Evolutionary conservation across 1,140 invertebrate species (phyloP), one percentile per base, ranked within the genome.

Genomic region (Camponotus floridanus): DNA sequence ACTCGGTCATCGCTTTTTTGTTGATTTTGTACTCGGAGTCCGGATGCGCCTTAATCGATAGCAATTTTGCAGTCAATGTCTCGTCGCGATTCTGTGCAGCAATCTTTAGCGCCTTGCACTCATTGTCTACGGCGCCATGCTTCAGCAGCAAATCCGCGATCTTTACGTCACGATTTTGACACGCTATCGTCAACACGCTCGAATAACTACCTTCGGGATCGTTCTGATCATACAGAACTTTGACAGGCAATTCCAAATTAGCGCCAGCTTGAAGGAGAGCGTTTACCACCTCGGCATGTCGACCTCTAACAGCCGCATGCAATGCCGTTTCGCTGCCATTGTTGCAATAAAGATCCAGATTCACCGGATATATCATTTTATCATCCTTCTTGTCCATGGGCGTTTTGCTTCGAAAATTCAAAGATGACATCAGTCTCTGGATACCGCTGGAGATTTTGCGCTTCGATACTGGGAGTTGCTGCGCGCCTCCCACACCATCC

Each of bases 11-110:
- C 0, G 97, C 96, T 88, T 98, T 97, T 92, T 98, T 98, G 93
- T 98, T 98, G 33, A 99, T 97, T 93, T 97, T 98, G 92, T 97
- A 97, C 91, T 98, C 98, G 0, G 97, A 97, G 94, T 98, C 98
- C 0, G 97, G 96, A 92, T 98, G 96, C 0, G 97, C 97, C 95
- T 98, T 98, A 2, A 97, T 97, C 0, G 97, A 97, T 1, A 98
- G 94, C 2, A 98, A 93, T 89, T 97, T 97, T 0, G 97, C 97
- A 0, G 97, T 96, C 0, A 98, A 95, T 7, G 96, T 95, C 87
- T 97, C 97, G 91, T 98, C 97, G 18, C 96, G 96, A 89, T 96
- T 96, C 61, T 96, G 94, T 9, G 97, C 96, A 5, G 97, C 97
- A 73, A 98, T 96, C 70, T 96, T 94, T 51, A 99, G 95, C 13